Base-by-base conservation (phyloP, 2,888 invertebrate species). In the Drosophila parthenogenetica region DNA sequence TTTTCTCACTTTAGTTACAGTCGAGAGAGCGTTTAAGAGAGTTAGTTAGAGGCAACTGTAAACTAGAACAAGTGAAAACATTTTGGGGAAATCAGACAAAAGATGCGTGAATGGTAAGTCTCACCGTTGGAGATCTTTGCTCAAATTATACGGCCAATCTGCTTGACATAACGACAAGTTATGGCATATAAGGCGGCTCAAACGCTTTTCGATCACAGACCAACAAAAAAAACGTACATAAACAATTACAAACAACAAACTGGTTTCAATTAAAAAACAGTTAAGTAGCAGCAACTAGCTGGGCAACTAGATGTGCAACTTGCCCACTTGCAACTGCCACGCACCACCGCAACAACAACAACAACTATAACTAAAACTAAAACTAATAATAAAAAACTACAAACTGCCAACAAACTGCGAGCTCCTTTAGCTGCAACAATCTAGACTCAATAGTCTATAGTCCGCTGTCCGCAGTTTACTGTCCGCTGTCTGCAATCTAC, bases 261-360 rank as follows among this genome's bases (percentile, higher is more conserved):
- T 81, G 83, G 83, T 84, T 84, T 81, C 85, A 84, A 84, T 84
- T 84, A 83, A 87, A 87, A 84, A 76, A 84, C 83, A 84, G 83
- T 84, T 89, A 84, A 89, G 79, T 81, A 75, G 71, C 69, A 14
- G n/a, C 51, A 58, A 22, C 70, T 43, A 35, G 54, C 43, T 7
- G 54, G 43, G 29, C 54, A 32, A 55, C 55, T 32, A 29, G 39
- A 53, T 39, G 29, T 16, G 14, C 43, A 42, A 32, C 25, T 50
- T 19, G 50, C 19, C 55, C 13, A 35, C 43, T 53, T 13, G 43
- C 43, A 46, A 37, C 46, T 60, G 60, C 60, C 32, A 64, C 63
- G 58, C 58, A 64, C 58, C 63, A 43, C 46, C n/a, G n/a, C n/a
- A n/a, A n/a, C 53, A 59, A 59, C 37, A 19, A 40, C 17, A 45